phyloP scores from a whole-genome alignment of 2,113 vertebrate species.

The Xyrauchen texanus region DNA sequence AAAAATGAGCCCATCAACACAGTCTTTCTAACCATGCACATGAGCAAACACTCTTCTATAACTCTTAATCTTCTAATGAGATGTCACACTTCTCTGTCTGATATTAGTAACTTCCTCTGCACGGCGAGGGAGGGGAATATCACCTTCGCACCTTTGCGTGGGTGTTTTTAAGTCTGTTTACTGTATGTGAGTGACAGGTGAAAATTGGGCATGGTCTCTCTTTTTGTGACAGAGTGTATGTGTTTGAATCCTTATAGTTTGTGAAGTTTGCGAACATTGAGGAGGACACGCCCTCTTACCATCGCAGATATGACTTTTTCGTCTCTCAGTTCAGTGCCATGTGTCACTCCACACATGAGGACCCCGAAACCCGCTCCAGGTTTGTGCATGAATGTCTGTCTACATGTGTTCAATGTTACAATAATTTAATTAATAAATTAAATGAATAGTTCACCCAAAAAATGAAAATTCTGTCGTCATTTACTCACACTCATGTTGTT shows the following conservation, averaged over 20 bases:
- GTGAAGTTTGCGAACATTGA: slow-evolving; percentile 99
- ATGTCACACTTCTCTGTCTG: slow-evolving; percentile 18
- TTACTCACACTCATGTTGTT: too few relatives aligned
- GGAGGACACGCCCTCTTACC: slow-evolving; percentile 96
- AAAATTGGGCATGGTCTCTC: not conserved
- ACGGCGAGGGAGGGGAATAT: not conserved
- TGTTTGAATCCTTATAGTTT: slow-evolving; percentile 74
- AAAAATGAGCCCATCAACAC: not conserved
- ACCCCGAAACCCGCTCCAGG: slow-evolving; percentile 86
- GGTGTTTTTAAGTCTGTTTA: not conserved
- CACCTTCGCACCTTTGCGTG: not conserved
- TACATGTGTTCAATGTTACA: too few relatives aligned
- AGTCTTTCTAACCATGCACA: not conserved
- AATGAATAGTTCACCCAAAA: too few relatives aligned
- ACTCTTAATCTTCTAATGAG: not conserved
- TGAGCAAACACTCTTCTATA: too few relatives aligned
- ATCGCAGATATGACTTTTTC: slow-evolving; percentile 96
- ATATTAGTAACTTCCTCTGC: slow-evolving; percentile 17
- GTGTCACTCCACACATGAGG: slow-evolving; percentile 92
- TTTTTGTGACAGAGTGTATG: not conserved
- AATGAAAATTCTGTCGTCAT: too few relatives aligned
- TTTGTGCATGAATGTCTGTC: not conserved
- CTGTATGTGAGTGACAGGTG: not conserved
- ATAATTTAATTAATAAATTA: too few relatives aligned
- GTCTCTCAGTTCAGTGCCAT: slow-evolving; percentile 97